phyloP scores from a whole-genome alignment of 1,140 invertebrate species.

The Ceratoteleas bidentatus region DNA sequence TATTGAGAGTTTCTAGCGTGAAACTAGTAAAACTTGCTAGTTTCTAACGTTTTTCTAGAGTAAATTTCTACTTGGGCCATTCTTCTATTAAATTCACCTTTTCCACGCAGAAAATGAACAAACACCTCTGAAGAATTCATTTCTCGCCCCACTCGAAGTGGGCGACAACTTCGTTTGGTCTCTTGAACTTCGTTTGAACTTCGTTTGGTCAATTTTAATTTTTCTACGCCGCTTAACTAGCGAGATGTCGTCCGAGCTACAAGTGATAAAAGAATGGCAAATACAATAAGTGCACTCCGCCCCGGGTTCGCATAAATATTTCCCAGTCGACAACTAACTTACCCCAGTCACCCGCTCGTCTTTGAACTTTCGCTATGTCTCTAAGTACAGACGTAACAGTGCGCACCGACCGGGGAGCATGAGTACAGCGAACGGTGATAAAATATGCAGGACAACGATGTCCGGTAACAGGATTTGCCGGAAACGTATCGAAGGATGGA shows the following conservation, averaged over 20 bases:
- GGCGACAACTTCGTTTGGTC: too few species aligned
- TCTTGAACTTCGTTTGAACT: neutral
- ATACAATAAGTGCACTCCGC: slow-evolving; percentile 54
- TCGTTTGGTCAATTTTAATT: slow-evolving; percentile 7
- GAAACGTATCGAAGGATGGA: slow-evolving; percentile 68
- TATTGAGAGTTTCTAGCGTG: too few species aligned
- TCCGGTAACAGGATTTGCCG: slow-evolving; percentile 75
- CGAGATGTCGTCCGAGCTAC: neutral
- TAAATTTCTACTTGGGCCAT: too few species aligned
- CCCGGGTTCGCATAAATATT: slow-evolving; percentile 59
- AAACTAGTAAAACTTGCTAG: too few species aligned
- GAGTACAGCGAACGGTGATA: slow-evolving; percentile 67
- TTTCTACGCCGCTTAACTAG: neutral
- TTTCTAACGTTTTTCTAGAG: too few species aligned
- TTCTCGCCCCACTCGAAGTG: too few species aligned
- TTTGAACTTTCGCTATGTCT: slow-evolving; percentile 65
- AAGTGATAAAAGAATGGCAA: slow-evolving; percentile 55
- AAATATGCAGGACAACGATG: slow-evolving; percentile 75
- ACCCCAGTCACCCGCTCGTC: slow-evolving; percentile 58
- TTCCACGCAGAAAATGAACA: too few species aligned
- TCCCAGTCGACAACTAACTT: slow-evolving; percentile 57
- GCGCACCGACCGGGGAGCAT: slow-evolving; percentile 55
- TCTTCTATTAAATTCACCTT: too few species aligned
- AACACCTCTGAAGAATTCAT: too few species aligned
- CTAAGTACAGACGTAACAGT: slow-evolving; percentile 66